Base-by-base conservation (phyloP, 2,888 invertebrate species). In the Parascotia fuliginaria region DNA sequence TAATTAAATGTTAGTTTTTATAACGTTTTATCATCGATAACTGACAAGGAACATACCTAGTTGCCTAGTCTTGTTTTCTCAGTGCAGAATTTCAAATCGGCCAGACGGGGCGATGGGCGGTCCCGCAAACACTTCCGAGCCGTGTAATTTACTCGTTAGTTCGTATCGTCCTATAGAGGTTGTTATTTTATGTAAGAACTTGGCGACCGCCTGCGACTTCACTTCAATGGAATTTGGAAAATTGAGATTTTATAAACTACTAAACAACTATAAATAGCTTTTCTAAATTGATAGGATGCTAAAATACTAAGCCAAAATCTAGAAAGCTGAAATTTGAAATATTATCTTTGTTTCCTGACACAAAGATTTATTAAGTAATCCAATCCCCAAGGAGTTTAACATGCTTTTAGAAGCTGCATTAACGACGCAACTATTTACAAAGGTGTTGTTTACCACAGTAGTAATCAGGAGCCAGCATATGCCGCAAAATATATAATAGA, bases 61-160 rank as follows among this genome's bases (percentile, higher is more conserved):
- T 57, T 62, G 27, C 47, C 45, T 54, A 41, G 19, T 32, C 55
- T n/a, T 57, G 61, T 69, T 74, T 71, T 65, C 60, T 60, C 67
- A 60, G 63, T 61, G 55, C 64, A 64, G 70, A 78, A 73, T 77
- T 75, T 65, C 67, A 70, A 75, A 77, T 73, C 71, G 69, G 75
- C 65, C 72, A 77, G 69, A 73, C 67, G 70, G 55, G 61, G 70
- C 76, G 67, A 73, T 77, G 80, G 81, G 83, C 81, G 81, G 79
- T 78, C 75, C n/a, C 68, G 77, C 82, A 83, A 85, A 85, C 83
- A 85, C 84, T 85, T 77, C 74, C 74, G 68, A 78, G 75, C 75
- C 73, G 64, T 83, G 84, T 83, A 83, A 85, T 86, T 85, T 86
- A 81, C 83, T 85, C 77, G 82, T 82, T 83, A 83, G 78, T 76